Evolutionary conservation across 2,797 vertebrate species (phyloP).

Genomic region (Huso huso): DNA sequence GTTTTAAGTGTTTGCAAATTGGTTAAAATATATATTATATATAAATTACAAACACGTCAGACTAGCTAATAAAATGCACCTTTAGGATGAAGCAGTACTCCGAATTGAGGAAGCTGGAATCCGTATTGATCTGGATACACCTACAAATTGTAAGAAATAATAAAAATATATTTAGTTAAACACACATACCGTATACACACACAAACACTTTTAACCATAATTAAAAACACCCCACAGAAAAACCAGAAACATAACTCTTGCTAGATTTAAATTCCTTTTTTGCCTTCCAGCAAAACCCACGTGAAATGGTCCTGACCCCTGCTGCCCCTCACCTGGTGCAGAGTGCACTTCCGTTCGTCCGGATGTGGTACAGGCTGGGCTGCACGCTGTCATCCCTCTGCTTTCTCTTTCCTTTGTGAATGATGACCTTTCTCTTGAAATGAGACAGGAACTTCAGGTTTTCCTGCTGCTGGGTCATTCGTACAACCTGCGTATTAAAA

Average conservation of each 20-base stretch:
- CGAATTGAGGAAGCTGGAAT: conserved; percentile 84
- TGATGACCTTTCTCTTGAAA: conserved; percentile 95
- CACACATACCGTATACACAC: background rate
- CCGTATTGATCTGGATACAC: conserved; percentile 89
- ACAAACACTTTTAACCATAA: background rate
- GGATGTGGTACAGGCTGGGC: conserved; percentile 92
- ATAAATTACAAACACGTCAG: background rate
- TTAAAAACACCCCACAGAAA: background rate
- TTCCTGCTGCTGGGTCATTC: conserved; percentile 98
- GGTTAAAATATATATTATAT: too few species aligned
- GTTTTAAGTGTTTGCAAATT: too few species aligned
- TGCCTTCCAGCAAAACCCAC: too few species aligned
- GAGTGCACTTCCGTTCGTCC: conserved; percentile 90
- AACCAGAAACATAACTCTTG: background rate
- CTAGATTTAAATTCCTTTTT: too few species aligned
- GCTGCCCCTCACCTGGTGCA: conserved; percentile 72
- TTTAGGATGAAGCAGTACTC: conserved; percentile 97
- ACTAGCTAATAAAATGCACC: conserved; percentile 46
- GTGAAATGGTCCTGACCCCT: background rate
- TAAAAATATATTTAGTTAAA: background rate
- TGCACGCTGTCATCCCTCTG: conserved; percentile 67
- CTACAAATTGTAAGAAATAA: conserved; percentile 41
- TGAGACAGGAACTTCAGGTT: conserved; percentile 96
- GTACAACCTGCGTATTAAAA: conserved; percentile 69
- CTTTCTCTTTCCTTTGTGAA: conserved; percentile 92